These are phyloP conservation scores for Bubo bubo DNA, from an alignment of 2,113 vertebrate genomes.

Conservation along the genomic window DNA sequence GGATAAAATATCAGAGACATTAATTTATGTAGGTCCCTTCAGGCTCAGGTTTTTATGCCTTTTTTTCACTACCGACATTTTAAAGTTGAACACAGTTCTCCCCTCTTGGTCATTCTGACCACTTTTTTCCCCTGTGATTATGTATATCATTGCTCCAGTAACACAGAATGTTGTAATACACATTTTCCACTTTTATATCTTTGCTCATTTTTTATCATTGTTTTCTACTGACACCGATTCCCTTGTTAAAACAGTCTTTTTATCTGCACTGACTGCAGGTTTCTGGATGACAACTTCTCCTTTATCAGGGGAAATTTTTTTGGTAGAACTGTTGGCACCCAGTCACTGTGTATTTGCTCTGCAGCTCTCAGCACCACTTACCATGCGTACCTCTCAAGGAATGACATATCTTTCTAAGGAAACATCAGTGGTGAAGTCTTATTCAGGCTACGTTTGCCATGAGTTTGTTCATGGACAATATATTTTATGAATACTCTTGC, in stretches of 20 bases:
- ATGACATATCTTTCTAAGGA: background rate
- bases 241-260: background rate
- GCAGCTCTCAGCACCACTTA: background rate
- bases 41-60: conserved; percentile 8
- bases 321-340: background rate
- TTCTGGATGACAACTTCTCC: conserved; percentile 2
- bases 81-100: background rate
- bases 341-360: background rate
- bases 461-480: background rate
- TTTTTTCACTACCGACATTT: conserved; percentile 12
- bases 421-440: background rate
- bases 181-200: background rate
- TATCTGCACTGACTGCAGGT: background rate
- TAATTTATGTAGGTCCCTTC: conserved; percentile 3
- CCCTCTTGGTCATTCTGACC: background rate
- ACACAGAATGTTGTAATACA: background rate
- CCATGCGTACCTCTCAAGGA: background rate
- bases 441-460: background rate
- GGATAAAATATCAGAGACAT: background rate
- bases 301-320: background rate
- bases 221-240: background rate
- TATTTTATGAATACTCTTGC: background rate
- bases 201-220: background rate
- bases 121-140: background rate
- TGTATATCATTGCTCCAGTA: background rate